Evolutionary conservation across 2,797 vertebrate genomes (phyloP).

Genomic region (Ceyx erithaca): DNA sequence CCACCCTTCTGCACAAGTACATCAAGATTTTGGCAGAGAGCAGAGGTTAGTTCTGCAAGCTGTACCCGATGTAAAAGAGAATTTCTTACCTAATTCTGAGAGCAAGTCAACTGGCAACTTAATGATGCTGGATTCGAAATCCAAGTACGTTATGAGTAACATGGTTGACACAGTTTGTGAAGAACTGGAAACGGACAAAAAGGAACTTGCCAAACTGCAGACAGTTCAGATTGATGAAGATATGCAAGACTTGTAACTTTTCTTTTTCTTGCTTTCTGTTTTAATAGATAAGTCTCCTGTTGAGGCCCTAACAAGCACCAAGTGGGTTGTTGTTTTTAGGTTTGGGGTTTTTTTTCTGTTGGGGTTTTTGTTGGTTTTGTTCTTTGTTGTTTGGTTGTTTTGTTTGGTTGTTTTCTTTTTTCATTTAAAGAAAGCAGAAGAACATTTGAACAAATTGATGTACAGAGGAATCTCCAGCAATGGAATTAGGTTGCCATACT

Average conservation of each 20-base stretch:
- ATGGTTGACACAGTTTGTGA: conserved; percentile 91
- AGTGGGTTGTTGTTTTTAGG: not conserved
- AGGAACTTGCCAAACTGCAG: conserved; percentile 94
- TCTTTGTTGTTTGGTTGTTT: not conserved
- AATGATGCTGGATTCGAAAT: conserved; percentile 84
- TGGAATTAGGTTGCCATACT: conserved; percentile 45
- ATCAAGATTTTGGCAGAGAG: conserved; percentile 87
- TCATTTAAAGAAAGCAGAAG: conserved; percentile 61
- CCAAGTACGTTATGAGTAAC: conserved; percentile 85
- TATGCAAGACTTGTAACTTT: conserved; percentile 92
- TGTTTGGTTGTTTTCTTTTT: not conserved
- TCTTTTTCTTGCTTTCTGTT: conserved; percentile 51
- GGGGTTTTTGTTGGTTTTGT: not conserved
- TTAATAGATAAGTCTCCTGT: conserved; percentile 59
- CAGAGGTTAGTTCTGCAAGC: conserved; percentile 85
- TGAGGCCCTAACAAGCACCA: conserved; percentile 54
- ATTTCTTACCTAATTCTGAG: conserved; percentile 87
- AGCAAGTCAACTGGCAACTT: conserved; percentile 81
- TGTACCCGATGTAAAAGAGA: conserved; percentile 83
- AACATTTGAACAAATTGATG: conserved; percentile 50
- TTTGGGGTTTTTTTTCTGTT: not conserved
- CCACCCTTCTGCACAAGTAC: conserved; percentile 76
- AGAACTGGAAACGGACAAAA: conserved; percentile 91
- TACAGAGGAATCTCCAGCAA: conserved; percentile 51
- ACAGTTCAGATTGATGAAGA: conserved; percentile 98